Percentiles rank a stretch among this genome's conserved stretches.
Conservation (phyloP, 2,113 vertebrate species). For the Pomatorhinus ruficollis region DNA sequence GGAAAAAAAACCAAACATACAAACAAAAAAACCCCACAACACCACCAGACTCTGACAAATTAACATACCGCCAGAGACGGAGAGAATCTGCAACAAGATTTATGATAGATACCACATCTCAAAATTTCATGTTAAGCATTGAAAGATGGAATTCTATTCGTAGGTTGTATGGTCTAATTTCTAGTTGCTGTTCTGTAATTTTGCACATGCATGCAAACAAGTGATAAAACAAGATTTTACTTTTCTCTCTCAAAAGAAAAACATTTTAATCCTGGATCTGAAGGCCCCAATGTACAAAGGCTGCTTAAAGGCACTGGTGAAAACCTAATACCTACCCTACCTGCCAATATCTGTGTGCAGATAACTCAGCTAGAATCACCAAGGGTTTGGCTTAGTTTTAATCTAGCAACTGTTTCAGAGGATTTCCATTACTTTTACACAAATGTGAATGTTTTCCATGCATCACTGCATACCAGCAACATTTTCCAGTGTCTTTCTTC, state of each 20-base stretch:
- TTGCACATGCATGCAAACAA: neutral
- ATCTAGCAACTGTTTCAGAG: conserved; percentile 32
- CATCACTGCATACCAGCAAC: conserved; percentile 45
- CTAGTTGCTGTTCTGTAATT: neutral
- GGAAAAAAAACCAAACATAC: too few relatives aligned
- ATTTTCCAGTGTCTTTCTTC: conserved; percentile 25
- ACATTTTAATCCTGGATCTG: conserved; percentile 8
- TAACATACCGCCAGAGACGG: neutral
- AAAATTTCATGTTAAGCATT: neutral
- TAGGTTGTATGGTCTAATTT: neutral
- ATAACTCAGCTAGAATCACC: neutral
- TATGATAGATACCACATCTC: neutral
- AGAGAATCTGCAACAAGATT: neutral
- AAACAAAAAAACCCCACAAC: too few relatives aligned
- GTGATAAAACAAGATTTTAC: neutral
- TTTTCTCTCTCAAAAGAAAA: neutral
- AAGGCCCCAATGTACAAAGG: neutral
- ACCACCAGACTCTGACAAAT: neutral
- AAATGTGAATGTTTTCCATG: conserved; percentile 47
- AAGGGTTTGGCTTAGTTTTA: conserved; percentile 24
- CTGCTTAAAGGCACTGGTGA: neutral
- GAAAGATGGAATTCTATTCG: neutral
- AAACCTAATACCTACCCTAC: neutral
- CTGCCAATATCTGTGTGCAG: conserved; percentile 32
- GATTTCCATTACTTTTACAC: conserved; percentile 58